A percentile compares a stretch with the other conserved stretches of the same genome.
phyloP scores from a whole-genome alignment of 35 echinoderm and acorn worm genomes.

The Stichopus chloronotus region DNA sequence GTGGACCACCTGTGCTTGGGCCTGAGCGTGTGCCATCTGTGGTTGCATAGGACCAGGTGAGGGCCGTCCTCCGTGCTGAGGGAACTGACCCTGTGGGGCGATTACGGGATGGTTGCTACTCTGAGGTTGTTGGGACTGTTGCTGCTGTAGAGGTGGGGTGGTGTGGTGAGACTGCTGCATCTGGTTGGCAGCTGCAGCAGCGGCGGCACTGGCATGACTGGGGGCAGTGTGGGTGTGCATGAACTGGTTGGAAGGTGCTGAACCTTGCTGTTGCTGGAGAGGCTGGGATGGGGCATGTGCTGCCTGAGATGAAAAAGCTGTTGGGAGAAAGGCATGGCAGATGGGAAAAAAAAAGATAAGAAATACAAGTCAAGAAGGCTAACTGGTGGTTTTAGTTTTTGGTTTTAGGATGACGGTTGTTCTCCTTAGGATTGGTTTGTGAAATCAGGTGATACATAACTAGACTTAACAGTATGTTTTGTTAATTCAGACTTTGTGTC shows the following conservation, averaged over 20 bases:
- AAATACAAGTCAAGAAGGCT: neutral
- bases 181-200: slow-evolving; percentile 39
- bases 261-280: slow-evolving; percentile 45
- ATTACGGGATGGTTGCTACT: slow-evolving; percentile 29
- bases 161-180: slow-evolving; percentile 61
- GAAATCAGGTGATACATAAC: too few relatives aligned
- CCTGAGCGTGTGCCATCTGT: slow-evolving; percentile 51
- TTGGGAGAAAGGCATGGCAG: neutral
- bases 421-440: too few relatives aligned
- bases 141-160: slow-evolving; percentile 50
- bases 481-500: too few relatives aligned
- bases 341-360: neutral
- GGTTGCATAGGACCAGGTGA: slow-evolving; percentile 55
- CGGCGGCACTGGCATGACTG: slow-evolving; percentile 9
- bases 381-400: too few relatives aligned
- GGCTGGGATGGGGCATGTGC: slow-evolving; percentile 29
- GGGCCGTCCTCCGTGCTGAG: slow-evolving; percentile 55
- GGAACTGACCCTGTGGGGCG: slow-evolving; percentile 50
- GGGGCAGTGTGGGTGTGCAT: slow-evolving; percentile 39
- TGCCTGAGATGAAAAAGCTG: slow-evolving; percentile 45
- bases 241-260: slow-evolving; percentile 44
- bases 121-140: slow-evolving; percentile 38
- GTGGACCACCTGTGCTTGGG: slow-evolving; percentile 37
- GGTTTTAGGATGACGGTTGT: too few relatives aligned
- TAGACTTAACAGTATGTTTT: too few relatives aligned